These are phyloP conservation scores for Stegana nigrithorax DNA, from an alignment of 2,888 invertebrate genomes.

Conservation along the genomic window DNA sequence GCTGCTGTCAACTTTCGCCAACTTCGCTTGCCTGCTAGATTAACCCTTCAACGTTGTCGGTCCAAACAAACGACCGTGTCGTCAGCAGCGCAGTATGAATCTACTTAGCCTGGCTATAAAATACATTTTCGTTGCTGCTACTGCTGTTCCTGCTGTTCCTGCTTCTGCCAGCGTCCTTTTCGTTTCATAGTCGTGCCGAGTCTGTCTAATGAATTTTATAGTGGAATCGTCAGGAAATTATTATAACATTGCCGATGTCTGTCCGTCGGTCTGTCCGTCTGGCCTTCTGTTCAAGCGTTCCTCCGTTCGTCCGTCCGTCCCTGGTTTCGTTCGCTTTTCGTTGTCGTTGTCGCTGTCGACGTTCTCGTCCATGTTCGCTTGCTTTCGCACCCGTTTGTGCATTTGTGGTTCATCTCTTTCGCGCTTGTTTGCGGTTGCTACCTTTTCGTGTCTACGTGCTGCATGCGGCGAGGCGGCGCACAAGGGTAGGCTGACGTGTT, in stretches of 20 bases:
- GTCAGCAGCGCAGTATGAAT: background rate
- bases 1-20: background rate
- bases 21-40: background rate
- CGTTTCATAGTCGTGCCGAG: conserved; percentile 11
- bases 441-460: background rate
- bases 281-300: no score
- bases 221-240: conserved; percentile 45
- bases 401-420: background rate
- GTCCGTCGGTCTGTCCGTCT: no score
- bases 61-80: background rate
- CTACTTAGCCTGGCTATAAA: no score
- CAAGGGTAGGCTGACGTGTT: background rate
- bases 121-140: background rate
- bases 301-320: no score
- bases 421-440: background rate
- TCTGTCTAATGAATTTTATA: conserved; percentile 63
- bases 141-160: background rate
- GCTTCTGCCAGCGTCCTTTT: conserved; percentile 13
- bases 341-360: background rate
- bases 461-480: no score
- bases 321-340: no score
- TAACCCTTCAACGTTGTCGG: background rate
- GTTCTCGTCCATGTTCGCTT: background rate
- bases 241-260: no score
- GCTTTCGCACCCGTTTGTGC: background rate